These are phyloP conservation scores for Hymenochirus boettgeri DNA, from an alignment of 2,113 vertebrate species.

Conservation along the genomic window DNA sequence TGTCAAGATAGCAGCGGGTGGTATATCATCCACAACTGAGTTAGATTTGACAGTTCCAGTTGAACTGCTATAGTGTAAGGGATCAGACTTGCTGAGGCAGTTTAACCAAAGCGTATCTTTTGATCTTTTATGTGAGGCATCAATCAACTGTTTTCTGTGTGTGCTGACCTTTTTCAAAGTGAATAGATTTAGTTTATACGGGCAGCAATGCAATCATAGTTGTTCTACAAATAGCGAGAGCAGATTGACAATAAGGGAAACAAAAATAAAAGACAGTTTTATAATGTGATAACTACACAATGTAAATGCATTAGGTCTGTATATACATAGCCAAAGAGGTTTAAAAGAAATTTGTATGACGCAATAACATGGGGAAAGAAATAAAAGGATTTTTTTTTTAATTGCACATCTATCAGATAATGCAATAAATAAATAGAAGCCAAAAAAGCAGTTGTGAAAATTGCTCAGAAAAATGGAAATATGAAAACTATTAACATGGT, in stretches of 20 bases:
- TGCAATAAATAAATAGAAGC: slow-evolving; percentile 1
- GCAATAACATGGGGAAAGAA: neutral
- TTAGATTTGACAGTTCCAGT: slow-evolving; percentile 1
- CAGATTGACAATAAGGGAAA: neutral
- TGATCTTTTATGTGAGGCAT: slow-evolving; percentile 26
- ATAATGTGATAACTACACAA: neutral
- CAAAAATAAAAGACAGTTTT: neutral
- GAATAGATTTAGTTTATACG: neutral
- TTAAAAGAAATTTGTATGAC: too few species aligned
- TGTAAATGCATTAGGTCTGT: too few species aligned
- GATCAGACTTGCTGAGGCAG: neutral
- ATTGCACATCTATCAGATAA: slow-evolving; percentile 2
- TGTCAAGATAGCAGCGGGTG: neutral
- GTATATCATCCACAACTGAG: slow-evolving; percentile 1
- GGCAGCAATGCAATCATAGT: neutral
- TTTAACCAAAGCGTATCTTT: neutral
- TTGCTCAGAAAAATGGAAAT: slow-evolving; percentile 4
- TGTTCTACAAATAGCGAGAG: neutral
- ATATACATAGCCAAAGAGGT: too few species aligned
- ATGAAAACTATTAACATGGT: slow-evolving; percentile 1
- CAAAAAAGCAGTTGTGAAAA: neutral
- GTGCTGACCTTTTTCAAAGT: neutral
- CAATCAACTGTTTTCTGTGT: slow-evolving; percentile 8
- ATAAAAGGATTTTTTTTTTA: neutral
- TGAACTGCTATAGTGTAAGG: neutral